Base-by-base conservation (phyloP, 2,888 invertebrate genomes). In the Drosophila antonietae region DNA sequence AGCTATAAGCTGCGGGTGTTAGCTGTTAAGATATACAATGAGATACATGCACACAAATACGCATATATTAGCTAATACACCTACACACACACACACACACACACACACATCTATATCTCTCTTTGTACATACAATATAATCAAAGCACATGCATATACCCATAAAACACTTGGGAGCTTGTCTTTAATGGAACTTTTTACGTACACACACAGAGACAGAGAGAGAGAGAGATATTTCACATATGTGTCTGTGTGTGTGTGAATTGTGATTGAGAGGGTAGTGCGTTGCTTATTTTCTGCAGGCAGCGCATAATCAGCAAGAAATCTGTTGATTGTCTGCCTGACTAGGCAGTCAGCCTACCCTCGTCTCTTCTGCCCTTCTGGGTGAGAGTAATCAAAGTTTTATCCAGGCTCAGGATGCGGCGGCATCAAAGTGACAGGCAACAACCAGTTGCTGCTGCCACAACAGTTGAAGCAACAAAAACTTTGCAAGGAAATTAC, bases 291-390 rank as follows among this genome's bases (percentile, higher is more conserved):
- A 47, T 12, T 52, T 66, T 53, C 44, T 70, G 33, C 55, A 69
- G 76, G 74, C 73, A 72, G 74, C 86, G 75, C 77, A 83, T 86
- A 83, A 86, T 86, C 79, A 82, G 80, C 80, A 80, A 78, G 78
- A 86, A 83, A 83, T 85, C 82, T 78, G 85, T 81, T 81, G 81
- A 74, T 78, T 74, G 81, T 73, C 59, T 65, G 58, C 18, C 35
- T 39, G 18, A 33, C 49, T 51, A 51, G 49, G 49, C 33, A 51
- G 80, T 66, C 52, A 44, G 47, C 18, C 15, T 46, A 18, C 44
- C 23, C 39, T 43, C 10, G 56, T 33, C 78, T 23, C n/a, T 53
- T 37, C 78, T 28, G 37, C 78, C 20, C 37, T 15, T 6, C 37
- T 39, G 62, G 66, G 60, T 61, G 15, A 20, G 31, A 73, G 46